A percentile compares a stretch with the other conserved stretches of the same genome.
Conservation (phyloP, 53 echinoderm and acorn worm species). For the Actinopyga echinites region DNA sequence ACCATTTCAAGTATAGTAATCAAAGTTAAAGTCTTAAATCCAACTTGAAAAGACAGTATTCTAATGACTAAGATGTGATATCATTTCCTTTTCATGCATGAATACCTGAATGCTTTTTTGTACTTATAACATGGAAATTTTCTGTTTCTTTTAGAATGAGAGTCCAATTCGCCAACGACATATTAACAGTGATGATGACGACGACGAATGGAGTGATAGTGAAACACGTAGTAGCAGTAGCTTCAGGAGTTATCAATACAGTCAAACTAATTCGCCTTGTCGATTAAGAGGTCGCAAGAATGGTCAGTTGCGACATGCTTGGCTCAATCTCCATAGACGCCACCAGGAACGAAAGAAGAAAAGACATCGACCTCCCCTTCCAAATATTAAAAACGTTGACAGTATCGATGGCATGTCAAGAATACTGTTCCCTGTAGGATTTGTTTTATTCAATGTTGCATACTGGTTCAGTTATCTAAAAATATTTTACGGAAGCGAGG, state of each 20-base stretch:
- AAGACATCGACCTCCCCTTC: conserved; percentile 38
- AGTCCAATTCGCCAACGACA: conserved; percentile 51
- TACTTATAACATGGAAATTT: background rate
- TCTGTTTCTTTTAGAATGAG: background rate
- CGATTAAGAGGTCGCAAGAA: conserved; percentile 43
- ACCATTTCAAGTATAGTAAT: too few species aligned
- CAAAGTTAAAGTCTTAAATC: too few species aligned
- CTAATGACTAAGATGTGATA: too few species aligned
- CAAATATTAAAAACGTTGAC: conserved; percentile 73
- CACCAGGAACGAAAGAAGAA: conserved; percentile 49
- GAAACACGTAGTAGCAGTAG: conserved; percentile 20
- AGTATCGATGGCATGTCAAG: conserved; percentile 78
- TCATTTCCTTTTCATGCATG: too few species aligned
- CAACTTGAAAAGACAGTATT: too few species aligned
- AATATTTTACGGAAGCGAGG: conserved; percentile 17
- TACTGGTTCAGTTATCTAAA: conserved; percentile 93
- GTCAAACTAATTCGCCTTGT: conserved; percentile 40
- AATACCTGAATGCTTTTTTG: too few species aligned
- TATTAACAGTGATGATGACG: conserved; percentile 49
- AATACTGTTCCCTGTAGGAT: conserved; percentile 75
- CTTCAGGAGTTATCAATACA: conserved; percentile 47
- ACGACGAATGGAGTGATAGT: conserved; percentile 37
- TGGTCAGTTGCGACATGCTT: conserved; percentile 57
- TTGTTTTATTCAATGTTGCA: conserved; percentile 81
- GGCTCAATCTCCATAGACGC: conserved; percentile 54